phyloP scores from a whole-genome alignment of 2,797 vertebrate genomes.

The Champsocephalus esox region DNA sequence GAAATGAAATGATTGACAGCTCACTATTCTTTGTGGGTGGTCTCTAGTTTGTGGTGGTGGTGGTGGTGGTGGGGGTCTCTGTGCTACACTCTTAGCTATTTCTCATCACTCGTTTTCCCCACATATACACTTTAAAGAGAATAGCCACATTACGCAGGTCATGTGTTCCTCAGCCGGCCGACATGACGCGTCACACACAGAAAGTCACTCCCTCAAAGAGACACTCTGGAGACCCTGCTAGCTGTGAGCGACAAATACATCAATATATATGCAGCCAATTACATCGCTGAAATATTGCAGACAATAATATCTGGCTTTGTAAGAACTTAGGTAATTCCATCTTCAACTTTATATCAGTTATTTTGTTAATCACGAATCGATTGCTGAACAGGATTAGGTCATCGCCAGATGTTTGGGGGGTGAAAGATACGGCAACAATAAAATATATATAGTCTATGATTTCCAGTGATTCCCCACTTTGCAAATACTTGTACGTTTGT shows the following conservation, averaged over 20 bases:
- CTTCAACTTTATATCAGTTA: not conserved
- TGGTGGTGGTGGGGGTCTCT: constrained; percentile 29
- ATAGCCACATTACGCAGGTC: constrained; percentile 48
- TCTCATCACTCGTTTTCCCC: constrained; percentile 53
- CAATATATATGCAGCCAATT: not conserved
- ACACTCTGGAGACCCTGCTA: constrained; percentile 24
- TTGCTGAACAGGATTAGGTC: not conserved
- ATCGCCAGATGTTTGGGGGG: not conserved
- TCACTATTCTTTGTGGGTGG: constrained; percentile 77
- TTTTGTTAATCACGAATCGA: not conserved
- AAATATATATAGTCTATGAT: too few relatives aligned
- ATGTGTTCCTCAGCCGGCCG: constrained; percentile 54
- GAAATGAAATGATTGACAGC: constrained; percentile 77
- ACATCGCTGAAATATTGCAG: not conserved
- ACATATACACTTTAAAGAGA: constrained; percentile 64
- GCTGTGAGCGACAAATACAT: not conserved
- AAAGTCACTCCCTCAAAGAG: constrained; percentile 54
- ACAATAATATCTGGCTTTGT: not conserved
- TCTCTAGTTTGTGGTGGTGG: constrained; percentile 51
- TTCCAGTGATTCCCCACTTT: too few relatives aligned
- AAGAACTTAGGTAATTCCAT: not conserved
- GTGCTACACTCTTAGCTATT: constrained; percentile 63
- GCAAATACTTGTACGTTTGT: too few relatives aligned
- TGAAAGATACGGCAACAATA: not conserved
- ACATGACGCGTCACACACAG: constrained; percentile 44